A percentile compares a stretch with the other conserved stretches of the same genome.
Evolutionary conservation across 2,888 invertebrate genomes (phyloP).

Genomic region (Noctua fimbriata): DNA sequence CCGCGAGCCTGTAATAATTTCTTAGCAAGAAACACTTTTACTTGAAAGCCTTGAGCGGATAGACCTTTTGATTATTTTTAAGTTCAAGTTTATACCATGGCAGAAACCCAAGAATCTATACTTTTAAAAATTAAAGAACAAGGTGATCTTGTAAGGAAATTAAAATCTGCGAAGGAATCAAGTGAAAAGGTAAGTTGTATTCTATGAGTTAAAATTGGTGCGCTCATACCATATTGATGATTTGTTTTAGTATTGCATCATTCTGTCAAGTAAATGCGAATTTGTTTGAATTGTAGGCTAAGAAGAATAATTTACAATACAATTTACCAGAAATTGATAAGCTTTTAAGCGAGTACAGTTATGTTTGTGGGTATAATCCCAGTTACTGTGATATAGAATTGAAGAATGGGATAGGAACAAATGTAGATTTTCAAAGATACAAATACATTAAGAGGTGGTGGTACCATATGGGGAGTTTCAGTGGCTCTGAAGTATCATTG

Average conservation of each 20-base stretch:
- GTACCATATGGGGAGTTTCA: constrained; percentile 91
- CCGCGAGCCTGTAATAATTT: constrained; percentile 78
- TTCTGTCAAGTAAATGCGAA: constrained; percentile 57
- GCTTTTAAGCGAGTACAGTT: constrained; percentile 90
- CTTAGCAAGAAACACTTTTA: constrained; percentile 73
- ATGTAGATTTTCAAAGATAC: constrained; percentile 82
- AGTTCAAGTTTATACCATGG: constrained; percentile 75
- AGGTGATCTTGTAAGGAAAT: constrained; percentile 95
- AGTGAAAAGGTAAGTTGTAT: constrained; percentile 92
- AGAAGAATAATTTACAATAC: constrained; percentile 68
- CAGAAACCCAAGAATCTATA: constrained; percentile 81
- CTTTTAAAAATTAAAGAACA: constrained; percentile 90
- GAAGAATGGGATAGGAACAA: constrained; percentile 77
- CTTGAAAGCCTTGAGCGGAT: constrained; percentile 68
- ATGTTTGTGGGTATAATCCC: constrained; percentile 90
- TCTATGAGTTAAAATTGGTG: constrained; percentile 4
- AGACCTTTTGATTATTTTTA: constrained; percentile 56
- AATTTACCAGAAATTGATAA: constrained; percentile 81
- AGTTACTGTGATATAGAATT: constrained; percentile 87
- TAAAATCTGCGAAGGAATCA: constrained; percentile 95
- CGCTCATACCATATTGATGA: constrained; percentile 40
- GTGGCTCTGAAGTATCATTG: constrained; percentile 84
- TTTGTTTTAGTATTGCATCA: constrained; percentile 73
- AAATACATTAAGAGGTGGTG: constrained; percentile 91
- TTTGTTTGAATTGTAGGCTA: constrained; percentile 80